Percentiles rank a stretch among this genome's conserved stretches.
phyloP scores from a whole-genome alignment of 2,797 vertebrate genomes.

The Dallia pectoralis region DNA sequence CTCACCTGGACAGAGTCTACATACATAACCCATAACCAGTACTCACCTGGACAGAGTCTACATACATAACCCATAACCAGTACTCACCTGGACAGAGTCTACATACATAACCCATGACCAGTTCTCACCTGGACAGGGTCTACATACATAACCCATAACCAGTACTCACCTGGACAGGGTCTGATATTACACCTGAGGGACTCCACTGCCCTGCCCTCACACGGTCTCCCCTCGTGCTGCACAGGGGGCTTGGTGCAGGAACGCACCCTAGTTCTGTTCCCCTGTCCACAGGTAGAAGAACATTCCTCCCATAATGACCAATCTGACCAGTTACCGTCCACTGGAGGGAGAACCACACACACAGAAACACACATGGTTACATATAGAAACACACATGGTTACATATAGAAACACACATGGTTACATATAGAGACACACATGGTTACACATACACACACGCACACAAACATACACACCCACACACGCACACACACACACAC shows the following conservation, averaged over 20 bases:
- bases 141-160: no score
- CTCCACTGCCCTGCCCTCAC: constrained; percentile 83
- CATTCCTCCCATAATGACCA: constrained; percentile 96
- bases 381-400: background rate
- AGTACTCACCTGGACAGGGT: constrained; percentile 86
- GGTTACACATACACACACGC: background rate
- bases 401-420: background rate
- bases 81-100: background rate
- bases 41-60: no score
- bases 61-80: no score
- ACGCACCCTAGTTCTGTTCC: constrained; percentile 87
- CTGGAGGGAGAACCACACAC: constrained; percentile 60
- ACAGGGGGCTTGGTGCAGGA: constrained; percentile 82
- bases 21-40: no score
- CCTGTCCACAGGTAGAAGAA: constrained; percentile 88
- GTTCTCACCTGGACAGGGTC: background rate
- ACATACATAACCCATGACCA: no score
- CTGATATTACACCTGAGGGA: constrained; percentile 82
- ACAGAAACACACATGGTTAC: constrained; percentile 28
- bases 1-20: no score
- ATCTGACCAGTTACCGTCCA: constrained; percentile 92
- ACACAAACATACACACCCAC: background rate
- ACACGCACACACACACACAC: background rate
- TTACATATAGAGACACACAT: background rate
- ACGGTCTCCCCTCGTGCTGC: constrained; percentile 82